Evolutionary conservation across 30 jellyfish, hydroid and myxozoan species (phyloP), one percentile per base, ranked within the genome.

Genomic region (Phacellophora camtschatica): DNA sequence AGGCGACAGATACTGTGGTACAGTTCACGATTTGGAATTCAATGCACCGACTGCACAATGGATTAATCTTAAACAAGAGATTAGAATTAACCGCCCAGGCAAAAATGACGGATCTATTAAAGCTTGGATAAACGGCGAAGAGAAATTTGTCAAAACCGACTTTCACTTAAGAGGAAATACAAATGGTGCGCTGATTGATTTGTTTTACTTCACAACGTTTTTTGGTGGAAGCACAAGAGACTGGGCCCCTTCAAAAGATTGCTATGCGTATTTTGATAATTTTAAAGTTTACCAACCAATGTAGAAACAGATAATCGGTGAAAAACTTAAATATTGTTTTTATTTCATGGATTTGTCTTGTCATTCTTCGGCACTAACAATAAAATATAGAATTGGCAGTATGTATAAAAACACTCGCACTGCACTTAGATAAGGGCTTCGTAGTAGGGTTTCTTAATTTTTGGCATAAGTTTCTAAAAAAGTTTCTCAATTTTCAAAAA

Each of bases 181-280:
- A 33, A 8, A 63, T 5, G 23, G 5, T 31, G 77, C 77, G 28
- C 54, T 7, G 29, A 63, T 63, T 36, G 54, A 63, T 63, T 28
- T 63, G 54, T 63, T 63, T 29, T 63, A 63, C 32, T 63, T 63
- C 54, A 63, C 77, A 28, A 63, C 77, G 15, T 63, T 63, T 55
- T 63, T 63, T 63, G 77, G 77, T 25, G 77, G 77, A 25, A 63
- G 77, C 77, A 63, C 23, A 4, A 51, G 23, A 28, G 77, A 16
- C 32, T 63, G 77, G 77, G 77, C 77, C 11, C 77, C 77, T 3
- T 4, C 54, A 2, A 63, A 63, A 35, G 77, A 63, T 29, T 10
- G 77, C 32, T 63, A 1, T 30, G 31, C 77, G 18, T 63, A 63
- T 63, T 63, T 63, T 63, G 77, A 63, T 63, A 33, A 63, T 15